Evolutionary conservation across 2,113 vertebrate species (phyloP).

Genomic region (Rousettus leschenaultii): DNA sequence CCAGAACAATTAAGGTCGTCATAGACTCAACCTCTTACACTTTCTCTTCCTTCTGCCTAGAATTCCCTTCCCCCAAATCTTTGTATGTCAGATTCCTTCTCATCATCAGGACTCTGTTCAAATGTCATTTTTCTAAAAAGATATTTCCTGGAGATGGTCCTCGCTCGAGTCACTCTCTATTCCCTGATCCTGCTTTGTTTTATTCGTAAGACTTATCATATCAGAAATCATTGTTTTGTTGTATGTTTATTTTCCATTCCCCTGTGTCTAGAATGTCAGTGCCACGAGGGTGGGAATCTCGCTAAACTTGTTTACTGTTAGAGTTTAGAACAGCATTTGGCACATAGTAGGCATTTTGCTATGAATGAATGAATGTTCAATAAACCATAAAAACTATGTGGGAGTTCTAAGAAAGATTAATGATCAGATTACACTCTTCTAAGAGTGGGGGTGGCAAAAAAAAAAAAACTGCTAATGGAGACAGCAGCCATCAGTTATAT

Average conservation of each 20-base stretch:
- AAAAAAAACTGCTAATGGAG: not conserved
- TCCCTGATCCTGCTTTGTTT: not conserved
- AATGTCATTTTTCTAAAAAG: not conserved
- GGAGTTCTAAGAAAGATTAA: not conserved
- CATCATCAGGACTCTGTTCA: not conserved
- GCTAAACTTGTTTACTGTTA: not conserved
- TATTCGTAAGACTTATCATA: not conserved
- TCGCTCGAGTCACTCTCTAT: not conserved
- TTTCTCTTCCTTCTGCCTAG: not conserved
- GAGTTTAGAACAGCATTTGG: not conserved
- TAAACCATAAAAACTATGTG: not conserved
- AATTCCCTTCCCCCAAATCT: not conserved
- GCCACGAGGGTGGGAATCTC: not conserved
- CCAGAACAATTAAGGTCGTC: not conserved
- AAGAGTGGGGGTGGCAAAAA: not conserved
- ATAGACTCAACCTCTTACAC: not conserved
- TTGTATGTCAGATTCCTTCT: not conserved
- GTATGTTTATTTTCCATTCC: not conserved
- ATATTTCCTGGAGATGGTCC: not conserved
- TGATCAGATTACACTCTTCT: not conserved
- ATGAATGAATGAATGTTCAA: not conserved
- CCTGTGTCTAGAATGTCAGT: not conserved
- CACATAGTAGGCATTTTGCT: not conserved
- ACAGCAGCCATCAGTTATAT: not conserved
- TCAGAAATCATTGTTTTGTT: not conserved